Conservation (phyloP, 2,888 invertebrate species). For the Xestia ashworthii region DNA sequence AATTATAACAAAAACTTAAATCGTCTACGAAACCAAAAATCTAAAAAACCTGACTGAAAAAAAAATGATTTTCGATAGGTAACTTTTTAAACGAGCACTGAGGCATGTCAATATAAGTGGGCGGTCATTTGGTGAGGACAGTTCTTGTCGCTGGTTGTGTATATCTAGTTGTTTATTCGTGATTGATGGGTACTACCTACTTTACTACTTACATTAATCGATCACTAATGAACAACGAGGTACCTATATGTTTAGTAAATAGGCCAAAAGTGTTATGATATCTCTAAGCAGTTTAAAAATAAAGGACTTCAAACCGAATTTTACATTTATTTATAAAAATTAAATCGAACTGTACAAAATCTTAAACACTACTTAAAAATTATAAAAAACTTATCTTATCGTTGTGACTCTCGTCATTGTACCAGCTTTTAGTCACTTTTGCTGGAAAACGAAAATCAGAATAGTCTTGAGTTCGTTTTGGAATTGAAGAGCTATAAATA, state of each 20-base stretch:
- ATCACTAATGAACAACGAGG: no score
- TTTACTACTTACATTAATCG: no score
- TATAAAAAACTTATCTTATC: constrained; percentile 28
- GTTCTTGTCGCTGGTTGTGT: neutral
- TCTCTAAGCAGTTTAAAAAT: neutral
- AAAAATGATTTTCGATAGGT: no score
- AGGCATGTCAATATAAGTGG: no score
- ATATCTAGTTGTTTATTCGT: neutral
- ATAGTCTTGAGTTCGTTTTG: constrained; percentile 34
- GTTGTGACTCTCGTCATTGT: constrained; percentile 25
- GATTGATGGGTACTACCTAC: neutral
- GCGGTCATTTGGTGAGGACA: no score
- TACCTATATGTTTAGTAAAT: no score
- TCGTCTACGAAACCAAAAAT: no score
- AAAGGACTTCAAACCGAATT: neutral
- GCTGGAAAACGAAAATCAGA: constrained; percentile 24
- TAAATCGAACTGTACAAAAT: constrained; percentile 51
- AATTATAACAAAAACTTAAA: no score
- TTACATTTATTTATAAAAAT: constrained; percentile 24
- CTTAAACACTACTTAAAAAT: constrained; percentile 22
- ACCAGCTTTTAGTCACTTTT: constrained; percentile 38
- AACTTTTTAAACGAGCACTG: no score
- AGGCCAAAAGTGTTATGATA: neutral
- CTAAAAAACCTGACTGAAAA: no score
- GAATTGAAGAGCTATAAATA: constrained; percentile 30